Percentiles rank a stretch among this genome's conserved stretches.
Conservation (phyloP, 2,888 invertebrate genomes). For the Aphodius granarius region DNA sequence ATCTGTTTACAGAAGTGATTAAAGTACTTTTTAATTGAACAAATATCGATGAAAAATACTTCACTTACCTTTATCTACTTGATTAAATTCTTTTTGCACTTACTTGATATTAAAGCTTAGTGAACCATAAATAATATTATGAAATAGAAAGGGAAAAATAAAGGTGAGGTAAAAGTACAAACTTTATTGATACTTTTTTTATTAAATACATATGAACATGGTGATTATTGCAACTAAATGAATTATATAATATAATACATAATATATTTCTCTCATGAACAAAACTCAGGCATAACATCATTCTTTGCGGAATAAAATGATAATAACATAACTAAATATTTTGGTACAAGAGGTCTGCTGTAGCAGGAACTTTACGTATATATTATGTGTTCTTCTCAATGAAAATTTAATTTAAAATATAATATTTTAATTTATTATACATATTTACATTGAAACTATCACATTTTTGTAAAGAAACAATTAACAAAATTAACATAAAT, state of each 20-base stretch:
- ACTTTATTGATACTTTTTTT: conserved; percentile 15
- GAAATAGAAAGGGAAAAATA: not conserved
- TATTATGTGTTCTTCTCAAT: not conserved
- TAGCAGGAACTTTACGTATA: not conserved
- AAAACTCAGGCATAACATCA: not conserved
- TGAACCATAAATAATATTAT: not conserved
- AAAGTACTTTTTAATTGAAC: not conserved
- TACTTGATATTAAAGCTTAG: not conserved
- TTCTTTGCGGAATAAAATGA: not conserved
- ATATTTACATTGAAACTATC: conserved; percentile 17
- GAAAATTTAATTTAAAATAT: conserved; percentile 1
- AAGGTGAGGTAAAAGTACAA: conserved; percentile 16
- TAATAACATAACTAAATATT: not conserved
- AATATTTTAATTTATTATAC: conserved; percentile 11
- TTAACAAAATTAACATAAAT: not conserved
- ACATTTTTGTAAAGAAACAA: conserved; percentile 1
- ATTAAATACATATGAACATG: conserved; percentile 16
- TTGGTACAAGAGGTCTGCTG: not conserved
- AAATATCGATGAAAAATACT: conserved; percentile 4
- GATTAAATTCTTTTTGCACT: conserved; percentile 1
- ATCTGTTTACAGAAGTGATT: not conserved
- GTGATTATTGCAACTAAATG: conserved; percentile 7
- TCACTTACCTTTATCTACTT: conserved; percentile 6
- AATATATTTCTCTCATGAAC: not conserved
- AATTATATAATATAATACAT: not conserved